Evolutionary conservation across 2,888 invertebrate species (phyloP).

Genomic region (Patella pellucida): DNA sequence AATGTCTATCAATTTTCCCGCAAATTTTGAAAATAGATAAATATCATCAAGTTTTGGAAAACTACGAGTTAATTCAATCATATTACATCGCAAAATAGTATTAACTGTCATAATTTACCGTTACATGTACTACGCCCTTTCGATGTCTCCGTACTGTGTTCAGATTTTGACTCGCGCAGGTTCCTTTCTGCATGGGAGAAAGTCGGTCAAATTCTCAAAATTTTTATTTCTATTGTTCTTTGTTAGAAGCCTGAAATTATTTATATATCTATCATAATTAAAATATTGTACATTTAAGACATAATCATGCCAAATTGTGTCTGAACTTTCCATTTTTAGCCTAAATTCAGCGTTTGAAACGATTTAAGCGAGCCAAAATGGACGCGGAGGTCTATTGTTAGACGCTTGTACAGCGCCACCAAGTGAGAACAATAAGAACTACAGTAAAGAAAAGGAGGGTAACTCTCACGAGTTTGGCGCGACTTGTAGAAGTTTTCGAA

Average conservation of each 20-base stretch:
- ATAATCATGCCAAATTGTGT: background rate
- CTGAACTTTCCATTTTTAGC: background rate
- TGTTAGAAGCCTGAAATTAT: background rate
- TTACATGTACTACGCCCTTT: too few species aligned
- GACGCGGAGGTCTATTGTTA: conserved; percentile 58
- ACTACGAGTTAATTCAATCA: too few species aligned
- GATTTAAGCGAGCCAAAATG: conserved; percentile 33
- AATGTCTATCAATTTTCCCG: too few species aligned
- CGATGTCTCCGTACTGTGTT: too few species aligned
- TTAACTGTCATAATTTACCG: too few species aligned
- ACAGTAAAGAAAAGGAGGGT: conserved; percentile 56
- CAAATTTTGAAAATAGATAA: too few species aligned
- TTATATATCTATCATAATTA: background rate
- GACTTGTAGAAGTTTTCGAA: conserved; percentile 26
- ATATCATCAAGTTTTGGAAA: too few species aligned
- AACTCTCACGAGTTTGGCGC: conserved; percentile 51
- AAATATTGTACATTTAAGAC: background rate
- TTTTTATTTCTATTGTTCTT: conserved; percentile 4
- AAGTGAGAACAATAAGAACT: conserved; percentile 56
- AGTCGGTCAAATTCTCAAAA: background rate
- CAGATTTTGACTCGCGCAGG: too few species aligned
- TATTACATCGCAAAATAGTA: too few species aligned
- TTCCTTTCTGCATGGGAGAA: too few species aligned
- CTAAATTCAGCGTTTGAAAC: conserved; percentile 2
- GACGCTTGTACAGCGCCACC: conserved; percentile 56